Evolutionary conservation across 1,140 invertebrate genomes (phyloP), one percentile per base, ranked within the genome.

Genomic region (Lepidurus apus): DNA sequence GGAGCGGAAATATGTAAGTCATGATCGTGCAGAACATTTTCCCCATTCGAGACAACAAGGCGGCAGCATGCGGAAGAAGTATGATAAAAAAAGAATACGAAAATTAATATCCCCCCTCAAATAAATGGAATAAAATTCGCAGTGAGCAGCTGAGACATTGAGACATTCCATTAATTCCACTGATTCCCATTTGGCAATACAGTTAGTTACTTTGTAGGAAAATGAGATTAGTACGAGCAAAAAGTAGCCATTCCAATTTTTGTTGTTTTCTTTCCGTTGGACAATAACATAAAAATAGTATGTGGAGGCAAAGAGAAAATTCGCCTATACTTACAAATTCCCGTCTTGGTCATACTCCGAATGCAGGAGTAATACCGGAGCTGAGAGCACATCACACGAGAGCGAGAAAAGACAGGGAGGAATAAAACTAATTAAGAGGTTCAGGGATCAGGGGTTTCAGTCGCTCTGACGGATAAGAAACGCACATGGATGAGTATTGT

Each of bases 281-380:
- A 65, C 53, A 65, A 65, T 65, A 65, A 65, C 53, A 65, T 65
- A 13, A 65, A 65, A 65, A 11, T 65, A 1, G 17, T 65, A n/a
- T 47, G 53, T 65, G 17, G 53, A 65, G 53, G 53, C 53, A 65
- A n/a, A 34, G 34, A 34, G 34, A 21, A 65, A 65, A 65, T 9
- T 65, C 53, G 53, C 53, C 53, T 65, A 65, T 65, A 65, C 53
- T 65, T 65, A 65, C 53, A 65, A 65, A 65, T 65, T 65, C 53
- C 53, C 53, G 21, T 65, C 53, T 65, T 65, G 53, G 53, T 65
- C 53, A 65, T 65, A 65, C 53, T 65, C 53, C 53, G 53, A 65
- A 65, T 65, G 53, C 53, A 65, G 53, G 53, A 65, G 53, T 65
- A 65, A 65, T 65, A 65, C 53, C 53, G 53, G 53, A 65, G 53